A percentile compares a stretch with the other conserved stretches of the same genome.
phyloP scores from a whole-genome alignment of 2,113 vertebrate genomes.

The Gulo gulo region DNA sequence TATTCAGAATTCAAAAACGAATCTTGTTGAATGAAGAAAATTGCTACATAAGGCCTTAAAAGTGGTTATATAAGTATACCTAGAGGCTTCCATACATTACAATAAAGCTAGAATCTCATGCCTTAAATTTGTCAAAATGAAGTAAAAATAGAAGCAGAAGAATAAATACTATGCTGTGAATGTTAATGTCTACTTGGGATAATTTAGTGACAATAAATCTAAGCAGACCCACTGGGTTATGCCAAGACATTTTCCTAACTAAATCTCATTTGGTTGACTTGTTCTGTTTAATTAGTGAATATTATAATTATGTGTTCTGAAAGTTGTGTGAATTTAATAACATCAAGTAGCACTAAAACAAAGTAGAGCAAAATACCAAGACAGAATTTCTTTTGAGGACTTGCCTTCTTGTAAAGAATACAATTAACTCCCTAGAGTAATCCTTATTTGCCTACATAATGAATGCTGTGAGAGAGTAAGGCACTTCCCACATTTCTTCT shows the following conservation, averaged over 20 bases:
- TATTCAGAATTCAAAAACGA: conserved; percentile 37
- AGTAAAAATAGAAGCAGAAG: conserved; percentile 68
- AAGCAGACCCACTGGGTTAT: conserved; percentile 37
- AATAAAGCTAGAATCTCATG: conserved; percentile 37
- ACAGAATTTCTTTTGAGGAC: conserved; percentile 28
- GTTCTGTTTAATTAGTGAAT: conserved; percentile 71
- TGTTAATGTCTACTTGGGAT: conserved; percentile 34
- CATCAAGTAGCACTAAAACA: conserved; percentile 50
- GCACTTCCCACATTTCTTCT: neutral
- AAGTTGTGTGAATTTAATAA: conserved; percentile 57
- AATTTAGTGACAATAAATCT: conserved; percentile 68
- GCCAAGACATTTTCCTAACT: conserved; percentile 56
- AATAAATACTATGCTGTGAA: conserved; percentile 64
- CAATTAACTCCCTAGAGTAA: conserved; percentile 41
- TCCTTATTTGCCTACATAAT: conserved; percentile 35
- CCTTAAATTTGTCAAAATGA: conserved; percentile 49
- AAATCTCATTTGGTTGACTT: conserved; percentile 57
- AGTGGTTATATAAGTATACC: conserved; percentile 52
- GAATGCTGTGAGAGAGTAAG: neutral
- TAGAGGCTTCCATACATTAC: neutral
- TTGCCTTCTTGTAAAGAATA: conserved; percentile 45
- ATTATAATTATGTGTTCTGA: conserved; percentile 67
- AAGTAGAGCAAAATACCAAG: conserved; percentile 53
- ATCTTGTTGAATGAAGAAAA: conserved; percentile 32
- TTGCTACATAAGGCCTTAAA: conserved; percentile 21